phyloP scores from a whole-genome alignment of 2,888 invertebrate species.

The Cremastinae sp. region DNA sequence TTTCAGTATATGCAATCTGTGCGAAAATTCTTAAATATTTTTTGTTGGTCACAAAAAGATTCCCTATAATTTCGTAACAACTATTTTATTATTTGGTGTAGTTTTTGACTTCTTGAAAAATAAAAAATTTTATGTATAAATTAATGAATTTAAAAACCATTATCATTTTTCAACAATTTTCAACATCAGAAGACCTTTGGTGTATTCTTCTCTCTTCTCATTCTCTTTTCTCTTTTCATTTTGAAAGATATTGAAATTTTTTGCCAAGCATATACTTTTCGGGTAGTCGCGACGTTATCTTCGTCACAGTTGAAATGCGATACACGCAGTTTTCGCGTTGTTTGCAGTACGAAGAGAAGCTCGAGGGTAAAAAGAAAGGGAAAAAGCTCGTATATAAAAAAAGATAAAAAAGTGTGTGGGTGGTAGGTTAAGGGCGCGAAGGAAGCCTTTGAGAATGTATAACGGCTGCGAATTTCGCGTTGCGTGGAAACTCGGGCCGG shows the following conservation, averaged over 20 bases:
- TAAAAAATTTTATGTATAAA: no score
- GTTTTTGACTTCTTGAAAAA: no score
- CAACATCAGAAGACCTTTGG: no score
- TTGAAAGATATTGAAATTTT: conserved; percentile 21
- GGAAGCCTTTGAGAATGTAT: conserved; percentile 45
- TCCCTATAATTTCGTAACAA: no score
- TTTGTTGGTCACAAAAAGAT: no score
- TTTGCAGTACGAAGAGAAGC: not conserved
- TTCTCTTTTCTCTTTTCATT: not conserved
- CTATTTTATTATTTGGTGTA: no score
- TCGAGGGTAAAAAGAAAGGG: conserved; percentile 6
- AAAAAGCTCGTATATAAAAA: conserved; percentile 2
- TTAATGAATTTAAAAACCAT: no score
- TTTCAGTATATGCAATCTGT: no score
- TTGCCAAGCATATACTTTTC: not conserved
- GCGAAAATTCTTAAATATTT: no score
- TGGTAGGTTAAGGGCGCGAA: conserved; percentile 53
- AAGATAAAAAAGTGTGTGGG: conserved; percentile 21
- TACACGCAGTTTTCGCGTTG: not conserved
- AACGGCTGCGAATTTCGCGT: conserved; percentile 25
- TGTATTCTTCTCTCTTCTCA: not conserved
- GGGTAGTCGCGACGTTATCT: not conserved
- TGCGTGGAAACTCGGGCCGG: conserved; percentile 2
- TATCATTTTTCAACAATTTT: no score
- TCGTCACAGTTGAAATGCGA: conserved; percentile 27